Percentiles rank a stretch among this genome's conserved stretches.
These are phyloP conservation scores for Cantharis flavilabris DNA, from an alignment of 2,888 invertebrate species.

Conservation along the genomic window DNA sequence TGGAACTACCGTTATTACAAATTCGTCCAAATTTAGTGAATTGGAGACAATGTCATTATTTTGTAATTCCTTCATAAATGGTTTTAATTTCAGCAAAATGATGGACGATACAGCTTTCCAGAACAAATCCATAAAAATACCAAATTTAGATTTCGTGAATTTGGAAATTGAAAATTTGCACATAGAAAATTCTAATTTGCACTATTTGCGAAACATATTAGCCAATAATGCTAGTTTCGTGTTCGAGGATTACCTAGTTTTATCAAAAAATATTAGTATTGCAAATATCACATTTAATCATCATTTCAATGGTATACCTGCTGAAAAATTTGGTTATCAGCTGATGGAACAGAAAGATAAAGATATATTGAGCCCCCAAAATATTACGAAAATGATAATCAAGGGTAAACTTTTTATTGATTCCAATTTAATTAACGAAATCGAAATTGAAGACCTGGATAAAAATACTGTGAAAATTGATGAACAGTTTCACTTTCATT, in stretches of 20 bases:
- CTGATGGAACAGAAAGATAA: constrained; percentile 49
- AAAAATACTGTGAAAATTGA: constrained; percentile 51
- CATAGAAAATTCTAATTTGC: constrained; percentile 31
- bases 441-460: constrained; percentile 48
- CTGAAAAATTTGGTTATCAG: constrained; percentile 52
- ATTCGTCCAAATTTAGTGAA: constrained; percentile 30
- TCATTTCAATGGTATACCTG: constrained; percentile 53
- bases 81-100: constrained; percentile 42
- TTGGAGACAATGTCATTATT: constrained; percentile 31
- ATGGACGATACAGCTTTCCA: constrained; percentile 46
- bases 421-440: constrained; percentile 51
- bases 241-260: constrained; percentile 18
- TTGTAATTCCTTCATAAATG: constrained; percentile 40
- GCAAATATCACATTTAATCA: constrained; percentile 53
- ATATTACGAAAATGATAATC: constrained; percentile 47
- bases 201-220: background rate
- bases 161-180: constrained; percentile 41
- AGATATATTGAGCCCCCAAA: constrained; percentile 40
- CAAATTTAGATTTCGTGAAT: constrained; percentile 44
- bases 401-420: constrained; percentile 46
- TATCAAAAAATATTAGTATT: constrained; percentile 43
- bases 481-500: constrained; percentile 48
- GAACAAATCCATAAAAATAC: constrained; percentile 31
- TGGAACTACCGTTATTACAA: constrained; percentile 36
- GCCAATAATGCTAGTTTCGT: background rate